phyloP scores from a whole-genome alignment of 2,888 invertebrate species.

The Pheosia gnoma region DNA sequence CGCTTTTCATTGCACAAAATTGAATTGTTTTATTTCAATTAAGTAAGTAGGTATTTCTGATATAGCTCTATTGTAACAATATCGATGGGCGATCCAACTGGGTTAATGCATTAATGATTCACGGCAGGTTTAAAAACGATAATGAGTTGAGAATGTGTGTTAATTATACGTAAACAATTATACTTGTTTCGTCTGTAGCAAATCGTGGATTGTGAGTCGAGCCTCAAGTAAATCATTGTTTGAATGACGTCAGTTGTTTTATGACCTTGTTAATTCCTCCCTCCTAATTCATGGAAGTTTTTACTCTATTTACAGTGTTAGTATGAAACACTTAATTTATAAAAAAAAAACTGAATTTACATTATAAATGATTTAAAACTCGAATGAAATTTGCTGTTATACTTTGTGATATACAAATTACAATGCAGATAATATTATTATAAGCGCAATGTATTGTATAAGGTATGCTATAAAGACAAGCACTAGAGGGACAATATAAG shows the following conservation, averaged over 20 bases:
- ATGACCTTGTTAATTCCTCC: not conserved
- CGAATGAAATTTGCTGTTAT: no score
- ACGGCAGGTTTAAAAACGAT: conserved; percentile 39
- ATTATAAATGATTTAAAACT: no score
- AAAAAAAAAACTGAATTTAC: no score
- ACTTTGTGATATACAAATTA: no score
- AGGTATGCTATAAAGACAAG: no score
- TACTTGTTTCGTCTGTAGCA: conserved; percentile 29
- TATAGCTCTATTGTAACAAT: conserved; percentile 8
- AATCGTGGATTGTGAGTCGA: conserved; percentile 20
- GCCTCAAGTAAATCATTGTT: conserved; percentile 1
- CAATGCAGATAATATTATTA: no score
- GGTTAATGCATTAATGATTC: conserved; percentile 46
- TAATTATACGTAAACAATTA: conserved; percentile 49
- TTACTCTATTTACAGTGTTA: no score
- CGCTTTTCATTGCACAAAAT: not conserved
- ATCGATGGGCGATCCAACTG: conserved; percentile 27
- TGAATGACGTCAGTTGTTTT: not conserved
- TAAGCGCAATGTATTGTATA: no score
- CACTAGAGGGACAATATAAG: no score
- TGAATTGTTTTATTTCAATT: not conserved
- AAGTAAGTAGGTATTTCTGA: not conserved
- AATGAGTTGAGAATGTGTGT: conserved; percentile 43
- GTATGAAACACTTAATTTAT: no score
- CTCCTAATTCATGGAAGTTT: no score